Evolutionary conservation across 2,797 vertebrate species (phyloP), one percentile per base, ranked within the genome.

Genomic region (Liparis tanakae): DNA sequence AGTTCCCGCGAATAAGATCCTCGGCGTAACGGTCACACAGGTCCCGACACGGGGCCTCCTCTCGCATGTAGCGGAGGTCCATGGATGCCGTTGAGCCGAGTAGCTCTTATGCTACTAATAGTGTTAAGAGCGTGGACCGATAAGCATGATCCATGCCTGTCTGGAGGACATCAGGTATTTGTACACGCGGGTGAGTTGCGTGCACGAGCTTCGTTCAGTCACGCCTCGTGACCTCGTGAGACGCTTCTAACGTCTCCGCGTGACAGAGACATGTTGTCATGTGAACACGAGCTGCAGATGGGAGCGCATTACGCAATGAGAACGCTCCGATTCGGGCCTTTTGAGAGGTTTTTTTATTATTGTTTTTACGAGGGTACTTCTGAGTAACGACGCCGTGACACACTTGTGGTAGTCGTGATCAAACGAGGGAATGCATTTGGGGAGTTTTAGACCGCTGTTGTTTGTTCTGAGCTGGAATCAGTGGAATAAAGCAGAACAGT

Each of bases 1-100:
- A 60, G 77, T 85, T 85, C 77, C 79, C 56, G 62, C 76, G 62
- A 62, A 74, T 73, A 30, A 67, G 63, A 72, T 54, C 22, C n/a
- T 5, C 6, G 30, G n/a, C 14, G 12, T 9, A 50, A 64, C 17
- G 58, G 75, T 54, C 25, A 30, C 25, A 30, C 4, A 30, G 25
- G 25, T 30, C 25, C 60, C n/a, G 72, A 72, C 30, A 58, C 46
- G 48, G 17, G 46, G 12, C 54, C 5, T 22, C 22, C 25, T 67
- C 33, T 48, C 17, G 18, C 25, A 30, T 30, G 25, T 30, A 30
- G 25, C 25, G 25, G 25, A 30, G 25, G 25, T 30, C 25, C 25
- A 30, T 30, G 25, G 25, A 30, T 30, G 25, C 25, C 25, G 25
- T 30, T 30, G 25, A 30, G 25, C 4, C 4, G 25, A 30, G 25